phyloP scores from a whole-genome alignment of 2,888 invertebrate genomes.

The Pterostichus niger region DNA sequence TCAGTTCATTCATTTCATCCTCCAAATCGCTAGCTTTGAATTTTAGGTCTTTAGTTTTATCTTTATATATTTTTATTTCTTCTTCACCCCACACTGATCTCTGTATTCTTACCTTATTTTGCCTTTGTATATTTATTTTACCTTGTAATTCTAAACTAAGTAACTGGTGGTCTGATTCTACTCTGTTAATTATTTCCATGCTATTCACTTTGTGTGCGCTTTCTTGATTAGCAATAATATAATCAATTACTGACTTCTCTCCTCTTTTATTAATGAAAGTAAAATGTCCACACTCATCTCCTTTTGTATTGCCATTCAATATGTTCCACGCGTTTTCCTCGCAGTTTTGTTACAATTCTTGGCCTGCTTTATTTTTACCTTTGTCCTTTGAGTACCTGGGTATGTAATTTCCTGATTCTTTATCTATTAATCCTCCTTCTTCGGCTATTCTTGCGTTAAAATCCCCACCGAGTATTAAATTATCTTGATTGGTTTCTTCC shows the following conservation, averaged over 20 bases:
- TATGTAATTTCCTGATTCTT: neutral
- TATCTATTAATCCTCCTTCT: neutral
- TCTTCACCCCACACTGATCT: no score
- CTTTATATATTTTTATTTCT: no score
- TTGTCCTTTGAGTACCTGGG: neutral
- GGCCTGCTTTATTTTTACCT: slow-evolving; percentile 38
- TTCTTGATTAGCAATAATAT: slow-evolving; percentile 62
- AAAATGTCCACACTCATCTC: slow-evolving; percentile 61
- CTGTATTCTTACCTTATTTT: no score
- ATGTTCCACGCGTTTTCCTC: slow-evolving; percentile 57
- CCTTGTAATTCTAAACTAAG: no score
- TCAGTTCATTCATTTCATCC: no score
- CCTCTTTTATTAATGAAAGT: slow-evolving; percentile 63
- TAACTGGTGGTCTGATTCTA: neutral
- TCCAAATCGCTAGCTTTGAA: no score
- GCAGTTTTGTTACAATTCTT: slow-evolving; percentile 34
- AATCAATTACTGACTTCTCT: slow-evolving; percentile 64
- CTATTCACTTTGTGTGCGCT: no score
- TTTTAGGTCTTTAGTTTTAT: no score
- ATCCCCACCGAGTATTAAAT: slow-evolving; percentile 45
- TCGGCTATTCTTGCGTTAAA: slow-evolving; percentile 64
- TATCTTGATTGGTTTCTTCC: neutral
- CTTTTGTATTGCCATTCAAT: slow-evolving; percentile 60
- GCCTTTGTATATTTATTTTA: no score
- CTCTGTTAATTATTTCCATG: neutral